These are phyloP conservation scores for Euplexia lucipara DNA, from an alignment of 2,888 invertebrate genomes.

Conservation along the genomic window DNA sequence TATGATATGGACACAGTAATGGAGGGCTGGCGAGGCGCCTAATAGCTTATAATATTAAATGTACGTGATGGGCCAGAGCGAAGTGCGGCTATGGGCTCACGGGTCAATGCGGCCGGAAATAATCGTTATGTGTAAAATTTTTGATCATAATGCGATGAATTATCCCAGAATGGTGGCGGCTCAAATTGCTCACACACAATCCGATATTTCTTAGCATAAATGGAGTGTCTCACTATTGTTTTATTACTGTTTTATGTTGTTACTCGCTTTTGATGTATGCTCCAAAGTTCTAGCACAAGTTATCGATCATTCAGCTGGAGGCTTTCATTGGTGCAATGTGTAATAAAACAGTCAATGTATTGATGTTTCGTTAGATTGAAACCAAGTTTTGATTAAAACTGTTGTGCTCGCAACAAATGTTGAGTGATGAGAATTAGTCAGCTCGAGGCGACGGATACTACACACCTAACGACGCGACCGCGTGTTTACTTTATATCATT, in stretches of 20 bases:
- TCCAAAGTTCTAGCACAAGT: not conserved
- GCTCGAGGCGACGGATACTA: slow-evolving; percentile 75
- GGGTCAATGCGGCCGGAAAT: slow-evolving; percentile 78
- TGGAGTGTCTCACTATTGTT: slow-evolving; percentile 42
- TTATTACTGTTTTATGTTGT: slow-evolving; percentile 22
- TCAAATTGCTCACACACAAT: slow-evolving; percentile 51
- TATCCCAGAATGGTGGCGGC: slow-evolving; percentile 56
- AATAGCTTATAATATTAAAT: slow-evolving; percentile 90
- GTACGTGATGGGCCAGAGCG: slow-evolving; percentile 84
- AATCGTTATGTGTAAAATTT: slow-evolving; percentile 76
- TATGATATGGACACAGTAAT: slow-evolving; percentile 90
- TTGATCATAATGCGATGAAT: slow-evolving; percentile 62
- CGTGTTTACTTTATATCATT: slow-evolving; percentile 90
- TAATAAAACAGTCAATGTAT: slow-evolving; percentile 65
- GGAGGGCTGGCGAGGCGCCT: slow-evolving; percentile 86
- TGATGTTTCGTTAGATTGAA: slow-evolving; percentile 63
- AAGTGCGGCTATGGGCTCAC: slow-evolving; percentile 68
- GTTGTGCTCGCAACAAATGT: slow-evolving; percentile 70
- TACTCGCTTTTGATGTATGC: not conserved
- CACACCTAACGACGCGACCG: slow-evolving; percentile 79
- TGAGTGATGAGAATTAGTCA: slow-evolving; percentile 74
- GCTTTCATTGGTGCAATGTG: slow-evolving; percentile 32
- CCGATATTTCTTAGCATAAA: slow-evolving; percentile 34
- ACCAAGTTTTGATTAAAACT: slow-evolving; percentile 70
- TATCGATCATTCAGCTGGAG: slow-evolving; percentile 20